A percentile compares a stretch with the other conserved stretches of the same genome.
phyloP scores from a whole-genome alignment of 1,140 invertebrate species.

The Musca vetustissima region DNA sequence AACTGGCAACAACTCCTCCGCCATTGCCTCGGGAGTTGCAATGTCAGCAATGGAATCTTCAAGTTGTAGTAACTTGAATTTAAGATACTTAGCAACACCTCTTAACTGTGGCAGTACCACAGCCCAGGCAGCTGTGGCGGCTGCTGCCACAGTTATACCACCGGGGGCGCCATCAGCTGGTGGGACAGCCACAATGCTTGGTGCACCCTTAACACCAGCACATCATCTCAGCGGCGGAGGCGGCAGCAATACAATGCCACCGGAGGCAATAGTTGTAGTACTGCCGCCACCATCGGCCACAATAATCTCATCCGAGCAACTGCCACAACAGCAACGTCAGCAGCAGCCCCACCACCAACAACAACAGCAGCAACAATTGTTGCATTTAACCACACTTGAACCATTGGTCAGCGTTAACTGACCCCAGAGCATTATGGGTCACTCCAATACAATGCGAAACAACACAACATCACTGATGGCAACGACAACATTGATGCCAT shows the following conservation, averaged over 20 bases:
- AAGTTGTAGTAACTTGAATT: background rate
- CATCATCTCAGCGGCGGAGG: background rate
- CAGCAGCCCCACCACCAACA: slow-evolving; percentile 30
- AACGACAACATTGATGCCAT: background rate
- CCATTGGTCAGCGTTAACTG: slow-evolving; percentile 54
- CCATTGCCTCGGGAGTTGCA: background rate
- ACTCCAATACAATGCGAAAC: background rate
- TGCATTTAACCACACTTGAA: slow-evolving; percentile 45
- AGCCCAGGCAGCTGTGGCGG: slow-evolving; percentile 44
- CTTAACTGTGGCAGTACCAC: slow-evolving; percentile 37
- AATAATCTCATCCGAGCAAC: slow-evolving; percentile 32
- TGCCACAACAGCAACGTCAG: slow-evolving; percentile 8
- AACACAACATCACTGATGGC: background rate
- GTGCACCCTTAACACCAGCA: slow-evolving; percentile 8
- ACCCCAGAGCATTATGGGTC: slow-evolving; percentile 39
- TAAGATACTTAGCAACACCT: slow-evolving; percentile 7
- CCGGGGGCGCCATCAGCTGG: slow-evolving; percentile 42
- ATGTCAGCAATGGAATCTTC: slow-evolving; percentile 9
- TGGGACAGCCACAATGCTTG: slow-evolving; percentile 17
- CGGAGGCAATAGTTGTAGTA: slow-evolving; percentile 49
- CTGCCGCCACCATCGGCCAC: slow-evolving; percentile 42
- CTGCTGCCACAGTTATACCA: slow-evolving; percentile 48
- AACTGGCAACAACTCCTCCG: background rate
- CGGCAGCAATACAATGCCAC: slow-evolving; percentile 24
- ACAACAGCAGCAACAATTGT: slow-evolving; percentile 45